A percentile compares a stretch with the other conserved stretches of the same genome.
These are phyloP conservation scores for Brachionus plicatilis DNA, from an alignment of 1,140 invertebrate genomes.

Conservation along the genomic window DNA sequence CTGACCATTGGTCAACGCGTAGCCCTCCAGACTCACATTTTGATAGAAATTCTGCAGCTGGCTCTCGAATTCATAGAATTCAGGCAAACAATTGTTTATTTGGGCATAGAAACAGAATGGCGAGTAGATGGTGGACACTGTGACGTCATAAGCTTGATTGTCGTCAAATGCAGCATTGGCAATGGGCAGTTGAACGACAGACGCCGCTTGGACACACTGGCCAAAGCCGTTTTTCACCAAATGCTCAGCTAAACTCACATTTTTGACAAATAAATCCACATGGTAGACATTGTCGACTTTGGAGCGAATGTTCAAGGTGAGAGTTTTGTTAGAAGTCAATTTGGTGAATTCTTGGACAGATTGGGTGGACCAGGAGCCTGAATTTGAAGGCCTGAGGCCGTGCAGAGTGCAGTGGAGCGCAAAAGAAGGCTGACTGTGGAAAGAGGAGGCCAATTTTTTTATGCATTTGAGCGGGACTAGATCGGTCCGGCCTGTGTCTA, in stretches of 20 bases:
- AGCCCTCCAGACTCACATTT: background rate
- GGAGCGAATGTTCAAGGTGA: background rate
- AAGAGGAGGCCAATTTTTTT: background rate
- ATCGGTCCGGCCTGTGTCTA: constrained; percentile 2
- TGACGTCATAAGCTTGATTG: background rate
- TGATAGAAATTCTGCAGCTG: background rate
- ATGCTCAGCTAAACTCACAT: background rate
- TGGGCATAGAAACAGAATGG: constrained; percentile 34
- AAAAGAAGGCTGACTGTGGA: background rate
- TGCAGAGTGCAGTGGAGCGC: background rate
- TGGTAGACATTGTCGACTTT: constrained; percentile 8
- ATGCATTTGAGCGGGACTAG: background rate
- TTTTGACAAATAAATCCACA: constrained; percentile 25
- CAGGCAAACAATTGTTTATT: background rate
- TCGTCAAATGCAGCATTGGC: background rate
- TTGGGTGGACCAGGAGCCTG: background rate
- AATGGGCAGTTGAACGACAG: background rate
- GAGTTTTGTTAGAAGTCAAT: background rate
- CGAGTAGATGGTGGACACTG: background rate
- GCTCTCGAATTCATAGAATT: background rate
- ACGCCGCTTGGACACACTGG: background rate
- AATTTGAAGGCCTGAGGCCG: background rate
- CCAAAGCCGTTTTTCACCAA: background rate
- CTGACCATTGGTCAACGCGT: background rate
- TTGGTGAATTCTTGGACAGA: background rate